Evolutionary conservation across 53 echinoderm and acorn worm species (phyloP).

Genomic region (Zoroaster sp.): DNA sequence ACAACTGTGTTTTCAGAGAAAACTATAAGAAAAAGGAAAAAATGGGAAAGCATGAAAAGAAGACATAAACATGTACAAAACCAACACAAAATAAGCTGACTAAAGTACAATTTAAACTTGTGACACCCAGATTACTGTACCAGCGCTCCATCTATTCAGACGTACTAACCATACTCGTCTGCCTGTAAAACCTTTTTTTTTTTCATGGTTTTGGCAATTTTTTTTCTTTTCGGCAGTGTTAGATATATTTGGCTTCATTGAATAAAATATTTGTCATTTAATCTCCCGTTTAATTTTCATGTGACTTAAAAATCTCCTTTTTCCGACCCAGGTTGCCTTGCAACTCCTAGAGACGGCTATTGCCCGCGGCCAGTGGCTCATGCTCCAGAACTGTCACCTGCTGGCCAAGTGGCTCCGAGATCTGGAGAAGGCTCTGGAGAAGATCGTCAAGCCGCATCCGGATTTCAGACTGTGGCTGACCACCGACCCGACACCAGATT

Average conservation of each 20-base stretch:
- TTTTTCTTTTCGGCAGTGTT: background rate
- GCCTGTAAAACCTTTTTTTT: too few species aligned
- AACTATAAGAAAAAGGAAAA: too few species aligned
- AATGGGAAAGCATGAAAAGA: too few species aligned
- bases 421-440: constrained; percentile 94
- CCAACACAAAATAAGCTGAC: too few species aligned
- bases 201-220: too few species aligned
- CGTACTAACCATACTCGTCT: too few species aligned
- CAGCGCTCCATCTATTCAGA: too few species aligned
- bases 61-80: too few species aligned
- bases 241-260: background rate
- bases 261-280: background rate
- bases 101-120: too few species aligned
- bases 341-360: constrained; percentile 98
- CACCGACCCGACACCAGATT: constrained; percentile 95
- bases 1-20: too few species aligned
- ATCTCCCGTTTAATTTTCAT: background rate
- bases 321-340: constrained; percentile 73
- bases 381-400: constrained; percentile 99
- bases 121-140: too few species aligned
- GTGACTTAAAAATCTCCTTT: background rate
- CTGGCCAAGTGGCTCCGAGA: constrained; percentile 96
- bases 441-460: constrained; percentile 93
- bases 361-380: constrained; percentile 98
- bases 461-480: constrained; percentile 99